Conservation (phyloP, 2,797 vertebrate species). For the Bradypodion ventrale region DNA sequence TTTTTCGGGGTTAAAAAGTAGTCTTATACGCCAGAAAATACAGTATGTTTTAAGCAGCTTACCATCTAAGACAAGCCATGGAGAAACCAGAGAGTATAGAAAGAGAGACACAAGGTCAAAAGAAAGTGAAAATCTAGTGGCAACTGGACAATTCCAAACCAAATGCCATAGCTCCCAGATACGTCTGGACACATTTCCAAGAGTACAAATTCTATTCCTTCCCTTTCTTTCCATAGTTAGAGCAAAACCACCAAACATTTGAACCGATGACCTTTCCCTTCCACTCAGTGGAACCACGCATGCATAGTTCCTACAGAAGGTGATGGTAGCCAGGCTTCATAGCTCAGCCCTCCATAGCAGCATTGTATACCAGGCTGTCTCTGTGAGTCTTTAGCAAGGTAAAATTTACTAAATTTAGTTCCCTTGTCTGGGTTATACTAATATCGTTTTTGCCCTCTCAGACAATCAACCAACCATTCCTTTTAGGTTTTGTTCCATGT, state of each 20-base stretch:
- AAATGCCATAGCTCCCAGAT: too few species aligned
- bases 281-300: neutral
- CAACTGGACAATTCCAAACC: neutral
- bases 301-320: neutral
- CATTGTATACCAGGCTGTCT: neutral
- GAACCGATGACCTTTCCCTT: neutral
- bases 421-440: neutral
- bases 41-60: neutral
- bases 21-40: too few species aligned
- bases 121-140: neutral
- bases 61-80: neutral
- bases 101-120: neutral
- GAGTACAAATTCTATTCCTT: neutral
- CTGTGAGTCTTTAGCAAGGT: neutral
- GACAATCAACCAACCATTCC: neutral
- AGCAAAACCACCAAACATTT: neutral
- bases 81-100: neutral
- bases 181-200: neutral
- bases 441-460: neutral
- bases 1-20: too few species aligned
- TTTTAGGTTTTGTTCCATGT: neutral
- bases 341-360: neutral
- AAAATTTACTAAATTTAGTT: neutral
- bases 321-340: neutral
- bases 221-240: neutral